phyloP scores from a whole-genome alignment of 2,113 vertebrate species.

The Merops nubicus region DNA sequence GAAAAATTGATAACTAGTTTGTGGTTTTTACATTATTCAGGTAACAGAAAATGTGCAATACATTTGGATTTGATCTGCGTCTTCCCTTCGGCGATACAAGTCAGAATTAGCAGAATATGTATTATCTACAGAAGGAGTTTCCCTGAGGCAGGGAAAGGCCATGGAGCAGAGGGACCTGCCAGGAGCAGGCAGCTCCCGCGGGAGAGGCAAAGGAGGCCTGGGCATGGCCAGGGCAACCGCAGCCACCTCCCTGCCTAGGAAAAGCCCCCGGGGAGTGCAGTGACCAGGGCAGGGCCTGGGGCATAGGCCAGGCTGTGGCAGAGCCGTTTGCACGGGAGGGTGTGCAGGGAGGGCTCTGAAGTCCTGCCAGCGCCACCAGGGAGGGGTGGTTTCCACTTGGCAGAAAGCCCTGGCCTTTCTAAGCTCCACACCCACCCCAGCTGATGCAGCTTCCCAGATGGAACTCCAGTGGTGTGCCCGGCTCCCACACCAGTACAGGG shows the following conservation, averaged over 20 bases:
- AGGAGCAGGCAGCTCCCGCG: not conserved
- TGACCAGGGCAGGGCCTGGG: not conserved
- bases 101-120: not conserved
- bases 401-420: not conserved
- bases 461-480: not conserved
- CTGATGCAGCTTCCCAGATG: not conserved
- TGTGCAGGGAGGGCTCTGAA: not conserved
- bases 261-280: not conserved
- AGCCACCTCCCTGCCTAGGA: not conserved
- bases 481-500: too few relatives aligned
- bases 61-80: not conserved
- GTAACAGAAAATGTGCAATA: not conserved
- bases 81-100: not conserved
- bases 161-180: not conserved
- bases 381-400: not conserved
- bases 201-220: not conserved
- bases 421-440: not conserved
- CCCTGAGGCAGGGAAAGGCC: not conserved
- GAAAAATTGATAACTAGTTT: constrained; percentile 57
- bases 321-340: not conserved
- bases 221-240: not conserved
- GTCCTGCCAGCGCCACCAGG: not conserved
- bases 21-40: constrained; percentile 46
- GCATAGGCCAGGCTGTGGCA: too few relatives aligned
- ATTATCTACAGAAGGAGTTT: not conserved